Percentiles rank a stretch among this genome's conserved stretches.
phyloP scores from a whole-genome alignment of 2,888 invertebrate genomes.

The Scaptomyza polygonia region DNA sequence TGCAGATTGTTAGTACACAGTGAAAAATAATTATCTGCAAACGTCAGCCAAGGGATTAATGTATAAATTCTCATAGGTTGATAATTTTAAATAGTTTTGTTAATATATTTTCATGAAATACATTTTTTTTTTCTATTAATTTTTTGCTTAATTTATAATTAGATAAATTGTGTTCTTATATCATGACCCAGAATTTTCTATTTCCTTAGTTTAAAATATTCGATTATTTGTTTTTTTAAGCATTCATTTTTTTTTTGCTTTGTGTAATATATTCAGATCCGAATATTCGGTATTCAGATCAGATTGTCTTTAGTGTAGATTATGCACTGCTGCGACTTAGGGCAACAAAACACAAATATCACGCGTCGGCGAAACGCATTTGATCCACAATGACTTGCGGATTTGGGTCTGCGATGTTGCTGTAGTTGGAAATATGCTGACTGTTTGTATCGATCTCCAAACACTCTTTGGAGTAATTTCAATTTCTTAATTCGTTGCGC shows the following conservation, averaged over 20 bases:
- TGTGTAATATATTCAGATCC: neutral
- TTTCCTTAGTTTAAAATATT: too few species aligned
- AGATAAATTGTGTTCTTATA: too few species aligned
- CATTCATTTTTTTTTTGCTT: neutral
- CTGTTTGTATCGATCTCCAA: conserved; percentile 75
- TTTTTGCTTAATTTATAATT: too few species aligned
- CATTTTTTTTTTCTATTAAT: too few species aligned
- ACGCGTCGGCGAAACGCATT: conserved; percentile 70
- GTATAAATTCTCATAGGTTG: too few species aligned
- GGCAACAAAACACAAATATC: conserved; percentile 58
- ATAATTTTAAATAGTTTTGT: too few species aligned
- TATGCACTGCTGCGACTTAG: conserved; percentile 37
- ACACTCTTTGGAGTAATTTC: conserved; percentile 80
- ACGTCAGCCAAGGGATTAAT: neutral
- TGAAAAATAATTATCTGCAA: neutral
- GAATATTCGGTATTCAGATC: conserved; percentile 17
- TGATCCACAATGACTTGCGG: conserved; percentile 73
- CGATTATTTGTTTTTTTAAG: too few species aligned
- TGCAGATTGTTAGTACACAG: neutral
- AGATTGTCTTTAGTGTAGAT: conserved; percentile 14
- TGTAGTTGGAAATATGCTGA: conserved; percentile 64
- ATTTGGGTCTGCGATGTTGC: conserved; percentile 25
- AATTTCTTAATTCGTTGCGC: conserved; percentile 82
- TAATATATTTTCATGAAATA: too few species aligned
- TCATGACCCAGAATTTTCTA: too few species aligned